Percentiles rank a stretch among this genome's conserved stretches.
Evolutionary conservation across 1,140 invertebrate genomes (phyloP).

Genomic region (Ceratosolen fusciceps): DNA sequence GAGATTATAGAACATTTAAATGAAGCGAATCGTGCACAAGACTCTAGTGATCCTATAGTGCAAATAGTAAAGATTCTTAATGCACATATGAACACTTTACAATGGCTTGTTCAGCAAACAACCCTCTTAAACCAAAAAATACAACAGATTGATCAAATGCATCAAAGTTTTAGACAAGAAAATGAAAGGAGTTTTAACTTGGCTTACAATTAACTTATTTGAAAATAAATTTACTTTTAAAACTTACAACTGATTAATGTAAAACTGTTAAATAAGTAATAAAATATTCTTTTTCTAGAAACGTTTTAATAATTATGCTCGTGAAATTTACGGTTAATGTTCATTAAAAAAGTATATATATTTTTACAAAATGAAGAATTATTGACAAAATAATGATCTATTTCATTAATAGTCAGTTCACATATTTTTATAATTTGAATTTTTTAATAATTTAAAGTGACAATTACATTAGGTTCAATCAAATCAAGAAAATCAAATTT

Average conservation of each 20-base stretch:
- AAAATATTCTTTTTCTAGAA: slow-evolving; percentile 20
- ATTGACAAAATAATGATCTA: too few relatives aligned
- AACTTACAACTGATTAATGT: slow-evolving; percentile 7
- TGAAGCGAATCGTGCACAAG: slow-evolving; percentile 86
- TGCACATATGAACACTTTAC: slow-evolving; percentile 95
- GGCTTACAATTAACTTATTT: slow-evolving; percentile 66
- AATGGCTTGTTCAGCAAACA: slow-evolving; percentile 90
- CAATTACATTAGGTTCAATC: background rate
- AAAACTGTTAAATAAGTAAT: slow-evolving; percentile 10
- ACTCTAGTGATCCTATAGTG: slow-evolving; percentile 89
- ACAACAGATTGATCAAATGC: slow-evolving; percentile 86
- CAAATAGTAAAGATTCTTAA: slow-evolving; percentile 95
- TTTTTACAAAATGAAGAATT: too few relatives aligned
- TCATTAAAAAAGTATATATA: too few relatives aligned
- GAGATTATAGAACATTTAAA: slow-evolving; percentile 96
- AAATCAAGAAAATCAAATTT: slow-evolving; percentile 2
- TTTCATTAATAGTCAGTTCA: too few relatives aligned
- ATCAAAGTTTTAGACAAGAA: slow-evolving; percentile 83
- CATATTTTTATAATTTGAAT: background rate
- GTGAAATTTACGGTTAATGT: too few relatives aligned
- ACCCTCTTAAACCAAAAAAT: slow-evolving; percentile 82
- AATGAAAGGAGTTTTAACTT: slow-evolving; percentile 80
- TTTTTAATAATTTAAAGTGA: background rate
- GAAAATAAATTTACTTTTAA: background rate
- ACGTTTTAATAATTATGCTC: background rate